Conservation (phyloP, 2,797 vertebrate genomes). For the Coracias cyanogaster region DNA sequence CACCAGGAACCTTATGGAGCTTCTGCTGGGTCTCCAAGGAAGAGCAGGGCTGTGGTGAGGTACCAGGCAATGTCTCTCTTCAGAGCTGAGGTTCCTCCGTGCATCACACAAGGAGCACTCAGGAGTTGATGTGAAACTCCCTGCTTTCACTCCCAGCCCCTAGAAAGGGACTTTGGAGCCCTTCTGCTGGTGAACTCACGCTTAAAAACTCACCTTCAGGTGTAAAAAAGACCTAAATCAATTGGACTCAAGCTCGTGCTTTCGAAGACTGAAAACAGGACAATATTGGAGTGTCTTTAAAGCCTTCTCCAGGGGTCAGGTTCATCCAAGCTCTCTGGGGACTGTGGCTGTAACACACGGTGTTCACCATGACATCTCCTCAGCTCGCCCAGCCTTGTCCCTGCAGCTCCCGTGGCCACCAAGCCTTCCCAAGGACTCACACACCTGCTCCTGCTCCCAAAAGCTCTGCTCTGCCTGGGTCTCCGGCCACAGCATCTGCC, state of each 20-base stretch:
- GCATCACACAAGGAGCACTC: accelerated
- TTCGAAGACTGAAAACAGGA: not conserved
- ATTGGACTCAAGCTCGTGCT: accelerated
- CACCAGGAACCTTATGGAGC: accelerated
- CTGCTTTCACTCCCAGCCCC: not conserved
- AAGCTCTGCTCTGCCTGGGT: not conserved
- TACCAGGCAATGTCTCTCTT: accelerated
- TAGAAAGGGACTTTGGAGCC: not conserved
- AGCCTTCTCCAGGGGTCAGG: not conserved
- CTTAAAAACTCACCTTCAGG: not conserved
- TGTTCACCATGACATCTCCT: not conserved
- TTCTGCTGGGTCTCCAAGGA: not conserved
- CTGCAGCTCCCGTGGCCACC: not conserved
- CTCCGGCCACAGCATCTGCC: not conserved
- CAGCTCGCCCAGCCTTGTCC: not conserved
- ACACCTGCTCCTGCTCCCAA: not conserved
- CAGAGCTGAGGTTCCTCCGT: not conserved
- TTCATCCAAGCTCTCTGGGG: too few relatives aligned
- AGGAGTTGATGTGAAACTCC: not conserved
- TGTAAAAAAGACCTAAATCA: not conserved
- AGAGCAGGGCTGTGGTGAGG: accelerated
- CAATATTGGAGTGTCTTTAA: not conserved
- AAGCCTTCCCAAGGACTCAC: accelerated
- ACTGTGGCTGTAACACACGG: too few relatives aligned
- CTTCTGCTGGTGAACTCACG: accelerated